Conservation (phyloP, 2,888 invertebrate species). For the Mythimna impura region DNA sequence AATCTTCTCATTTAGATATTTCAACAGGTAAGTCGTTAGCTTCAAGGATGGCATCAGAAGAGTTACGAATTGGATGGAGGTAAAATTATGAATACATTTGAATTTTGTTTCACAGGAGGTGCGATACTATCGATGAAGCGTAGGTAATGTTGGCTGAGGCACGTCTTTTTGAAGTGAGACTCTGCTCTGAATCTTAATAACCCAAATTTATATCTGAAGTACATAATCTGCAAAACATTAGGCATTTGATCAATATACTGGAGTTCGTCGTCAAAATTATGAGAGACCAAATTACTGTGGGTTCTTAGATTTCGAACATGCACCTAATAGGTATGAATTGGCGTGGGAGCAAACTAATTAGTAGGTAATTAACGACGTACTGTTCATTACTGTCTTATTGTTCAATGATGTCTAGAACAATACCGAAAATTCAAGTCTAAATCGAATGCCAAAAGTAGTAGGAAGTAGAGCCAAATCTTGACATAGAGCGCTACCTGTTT, state of each 20-base stretch:
- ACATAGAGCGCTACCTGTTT: slow-evolving; percentile 42
- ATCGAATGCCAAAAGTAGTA: slow-evolving; percentile 53
- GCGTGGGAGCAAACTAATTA: background rate
- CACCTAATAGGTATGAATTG: slow-evolving; percentile 3
- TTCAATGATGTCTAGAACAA: slow-evolving; percentile 33
- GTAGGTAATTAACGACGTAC: no score
- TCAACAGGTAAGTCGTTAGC: slow-evolving; percentile 40
- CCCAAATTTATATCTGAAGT: slow-evolving; percentile 27
- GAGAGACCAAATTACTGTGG: background rate
- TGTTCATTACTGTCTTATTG: background rate
- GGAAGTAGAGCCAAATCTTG: slow-evolving; percentile 52
- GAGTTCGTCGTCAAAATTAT: slow-evolving; percentile 6
- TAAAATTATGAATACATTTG: slow-evolving; percentile 33
- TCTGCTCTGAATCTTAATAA: slow-evolving; percentile 47
- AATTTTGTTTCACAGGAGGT: slow-evolving; percentile 20
- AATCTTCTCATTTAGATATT: slow-evolving; percentile 25
- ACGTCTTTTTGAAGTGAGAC: slow-evolving; percentile 42
- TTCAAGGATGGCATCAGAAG: slow-evolving; percentile 18
- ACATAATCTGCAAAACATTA: slow-evolving; percentile 19
- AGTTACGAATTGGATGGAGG: slow-evolving; percentile 6
- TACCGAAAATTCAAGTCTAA: slow-evolving; percentile 2
- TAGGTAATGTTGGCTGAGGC: slow-evolving; percentile 17
- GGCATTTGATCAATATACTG: slow-evolving; percentile 25
- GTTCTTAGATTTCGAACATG: background rate
- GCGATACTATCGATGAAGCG: slow-evolving; percentile 31